Evolutionary conservation across 2,797 vertebrate species (phyloP).

Genomic region (Coendou prehensilis): DNA sequence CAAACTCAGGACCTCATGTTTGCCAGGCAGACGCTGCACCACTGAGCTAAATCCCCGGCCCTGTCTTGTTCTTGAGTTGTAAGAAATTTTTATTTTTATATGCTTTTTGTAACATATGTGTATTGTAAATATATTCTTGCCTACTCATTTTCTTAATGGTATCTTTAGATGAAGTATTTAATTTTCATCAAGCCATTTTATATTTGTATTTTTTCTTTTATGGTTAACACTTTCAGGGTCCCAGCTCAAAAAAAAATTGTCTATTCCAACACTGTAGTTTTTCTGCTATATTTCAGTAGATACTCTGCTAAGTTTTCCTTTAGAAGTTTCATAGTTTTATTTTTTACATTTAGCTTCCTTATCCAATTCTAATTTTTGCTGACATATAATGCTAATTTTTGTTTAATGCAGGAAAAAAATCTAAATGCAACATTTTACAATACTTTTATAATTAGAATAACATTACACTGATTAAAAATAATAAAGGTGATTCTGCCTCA

Average conservation of each 20-base stretch:
- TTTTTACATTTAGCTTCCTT: slow-evolving; percentile 43
- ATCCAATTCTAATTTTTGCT: not conserved
- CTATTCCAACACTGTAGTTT: not conserved
- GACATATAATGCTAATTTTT: slow-evolving; percentile 30
- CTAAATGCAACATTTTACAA: not conserved
- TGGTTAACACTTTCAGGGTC: not conserved
- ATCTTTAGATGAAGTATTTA: slow-evolving; percentile 20
- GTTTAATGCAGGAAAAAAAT: not conserved
- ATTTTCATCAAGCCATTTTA: not conserved
- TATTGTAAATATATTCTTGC: not conserved
- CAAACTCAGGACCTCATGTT: too few species aligned
- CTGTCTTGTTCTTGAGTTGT: not conserved
- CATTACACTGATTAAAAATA: not conserved
- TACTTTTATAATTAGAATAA: not conserved
- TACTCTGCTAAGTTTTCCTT: not conserved
- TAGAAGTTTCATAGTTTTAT: not conserved
- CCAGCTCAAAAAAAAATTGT: not conserved
- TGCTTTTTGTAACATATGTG: not conserved
- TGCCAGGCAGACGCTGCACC: too few species aligned
- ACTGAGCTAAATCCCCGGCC: too few species aligned
- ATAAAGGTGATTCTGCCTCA: not conserved
- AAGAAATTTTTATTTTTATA: not conserved
- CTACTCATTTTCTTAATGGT: slow-evolving; percentile 40
- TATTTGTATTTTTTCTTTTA: not conserved
- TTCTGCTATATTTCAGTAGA: not conserved